phyloP scores from a whole-genome alignment of 2,888 invertebrate genomes.

The Ophraella communa region DNA sequence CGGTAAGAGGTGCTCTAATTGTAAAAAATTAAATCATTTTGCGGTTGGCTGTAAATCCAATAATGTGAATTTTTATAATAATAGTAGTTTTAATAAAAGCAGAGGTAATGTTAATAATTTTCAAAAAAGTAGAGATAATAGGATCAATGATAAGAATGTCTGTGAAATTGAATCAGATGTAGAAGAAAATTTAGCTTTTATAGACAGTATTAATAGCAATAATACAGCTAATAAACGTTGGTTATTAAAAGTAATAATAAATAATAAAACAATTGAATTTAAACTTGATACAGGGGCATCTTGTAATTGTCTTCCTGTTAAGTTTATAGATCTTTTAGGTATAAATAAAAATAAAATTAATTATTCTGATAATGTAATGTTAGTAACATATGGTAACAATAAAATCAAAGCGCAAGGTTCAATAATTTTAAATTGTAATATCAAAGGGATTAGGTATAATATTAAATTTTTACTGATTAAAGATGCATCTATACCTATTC shows the following conservation, averaged over 20 bases:
- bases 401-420: conserved; percentile 22
- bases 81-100: neutral
- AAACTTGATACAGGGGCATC: conserved; percentile 32
- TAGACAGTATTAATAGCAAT: neutral
- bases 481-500: conserved; percentile 14
- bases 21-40: conserved; percentile 34
- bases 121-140: neutral
- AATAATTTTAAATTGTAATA: conserved; percentile 20
- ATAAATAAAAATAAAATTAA: conserved; percentile 9
- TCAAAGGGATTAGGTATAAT: conserved; percentile 23
- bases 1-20: conserved; percentile 30
- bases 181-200: neutral
- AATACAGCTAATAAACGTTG: conserved; percentile 14
- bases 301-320: conserved; percentile 29
- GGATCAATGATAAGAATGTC: neutral
- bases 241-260: conserved; percentile 21
- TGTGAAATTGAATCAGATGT: neutral
- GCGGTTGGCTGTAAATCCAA: conserved; percentile 26
- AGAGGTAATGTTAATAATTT: neutral
- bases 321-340: conserved; percentile 16
- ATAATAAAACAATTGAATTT: conserved; percentile 17
- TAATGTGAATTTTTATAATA: neutral
- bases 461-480: conserved; percentile 28
- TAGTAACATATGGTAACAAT: conserved; percentile 32
- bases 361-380: neutral